Base-by-base conservation (phyloP, 1,140 invertebrate species). In the Agrilus planipennis region DNA sequence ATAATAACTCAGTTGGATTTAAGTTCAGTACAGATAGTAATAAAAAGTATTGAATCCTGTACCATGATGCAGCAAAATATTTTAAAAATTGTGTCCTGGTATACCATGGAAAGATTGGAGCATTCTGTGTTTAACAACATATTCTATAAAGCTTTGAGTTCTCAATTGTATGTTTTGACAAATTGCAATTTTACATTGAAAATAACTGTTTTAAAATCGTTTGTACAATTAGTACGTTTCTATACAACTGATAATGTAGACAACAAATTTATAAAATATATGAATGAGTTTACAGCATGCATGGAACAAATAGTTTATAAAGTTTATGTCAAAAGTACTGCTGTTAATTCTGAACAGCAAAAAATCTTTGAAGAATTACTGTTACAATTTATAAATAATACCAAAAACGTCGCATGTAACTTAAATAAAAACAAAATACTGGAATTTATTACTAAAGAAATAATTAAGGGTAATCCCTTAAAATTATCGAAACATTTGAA, bases 1-100 rank as follows among this genome's bases (percentile, higher is more conserved):
- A 58, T 65, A 30, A 55, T 59, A 52, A 51, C 58, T 7, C 55
- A 65, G 39, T 48, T 75, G 10, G 61, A 70, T 50, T 60, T 73
- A 40, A 60, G 61, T 28, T 60, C 64, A 50, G 53, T 64, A 44
- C 46, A 19, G 30, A 54, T 58, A 16, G 45, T 49, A 40, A 43
- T 61, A n/a, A 32, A 16, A 11, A 48, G 42, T 16, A 30, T 42
- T 41, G 34, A 29, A 12, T 39, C 30, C 4, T 54, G 48, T 21
- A 28, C 39, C 6, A 39, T 49, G 11, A 41, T 60, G 15, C 30
- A 58, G 20, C 31, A 47, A 23, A 52, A 50, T 15, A 28, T 55
- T 15, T 48, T 56, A 12, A 54, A 54, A 42, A 45, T 58, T 41
- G 11, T 62, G 7, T 35, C 45, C 28, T 41, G 42, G 30, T 53